Evolutionary conservation across 2,113 vertebrate species (phyloP).

Genomic region (Cairina moschata): DNA sequence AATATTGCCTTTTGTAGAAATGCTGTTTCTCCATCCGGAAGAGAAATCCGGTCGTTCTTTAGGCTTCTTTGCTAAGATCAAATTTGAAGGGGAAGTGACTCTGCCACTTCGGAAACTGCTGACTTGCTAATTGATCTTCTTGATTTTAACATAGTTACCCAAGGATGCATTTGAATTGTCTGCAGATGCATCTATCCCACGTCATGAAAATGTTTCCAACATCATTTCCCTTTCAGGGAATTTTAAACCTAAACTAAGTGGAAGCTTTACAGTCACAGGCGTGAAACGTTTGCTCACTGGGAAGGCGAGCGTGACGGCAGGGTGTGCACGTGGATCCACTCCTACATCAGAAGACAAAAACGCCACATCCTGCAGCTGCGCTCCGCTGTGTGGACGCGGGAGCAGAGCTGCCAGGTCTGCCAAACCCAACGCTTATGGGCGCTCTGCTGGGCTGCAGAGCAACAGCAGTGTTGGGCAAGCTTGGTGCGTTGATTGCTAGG

Average conservation of each 20-base stretch:
- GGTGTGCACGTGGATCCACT: accelerated
- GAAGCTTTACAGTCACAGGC: not conserved
- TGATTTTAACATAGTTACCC: not conserved
- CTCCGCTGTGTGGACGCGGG: not conserved
- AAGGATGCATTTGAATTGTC: not conserved
- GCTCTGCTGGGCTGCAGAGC: not conserved
- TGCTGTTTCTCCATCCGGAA: not conserved
- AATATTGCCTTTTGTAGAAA: not conserved
- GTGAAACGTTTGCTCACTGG: not conserved
- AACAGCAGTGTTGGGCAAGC: not conserved
- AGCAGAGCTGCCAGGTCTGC: not conserved
- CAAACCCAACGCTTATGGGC: accelerated
- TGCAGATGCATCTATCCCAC: accelerated
- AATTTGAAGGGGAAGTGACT: not conserved
- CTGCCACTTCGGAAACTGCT: not conserved
- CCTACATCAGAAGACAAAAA: not conserved
- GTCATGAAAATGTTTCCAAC: accelerated
- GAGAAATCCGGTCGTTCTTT: not conserved
- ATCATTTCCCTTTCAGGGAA: not conserved
- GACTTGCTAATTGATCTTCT: not conserved
- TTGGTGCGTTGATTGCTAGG: not conserved
- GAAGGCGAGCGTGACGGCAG: not conserved
- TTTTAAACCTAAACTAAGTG: not conserved
- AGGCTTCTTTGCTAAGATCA: not conserved
- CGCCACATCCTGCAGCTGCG: accelerated